Evolutionary conservation across 2,113 vertebrate genomes (phyloP).

Genomic region (Calypte anna): DNA sequence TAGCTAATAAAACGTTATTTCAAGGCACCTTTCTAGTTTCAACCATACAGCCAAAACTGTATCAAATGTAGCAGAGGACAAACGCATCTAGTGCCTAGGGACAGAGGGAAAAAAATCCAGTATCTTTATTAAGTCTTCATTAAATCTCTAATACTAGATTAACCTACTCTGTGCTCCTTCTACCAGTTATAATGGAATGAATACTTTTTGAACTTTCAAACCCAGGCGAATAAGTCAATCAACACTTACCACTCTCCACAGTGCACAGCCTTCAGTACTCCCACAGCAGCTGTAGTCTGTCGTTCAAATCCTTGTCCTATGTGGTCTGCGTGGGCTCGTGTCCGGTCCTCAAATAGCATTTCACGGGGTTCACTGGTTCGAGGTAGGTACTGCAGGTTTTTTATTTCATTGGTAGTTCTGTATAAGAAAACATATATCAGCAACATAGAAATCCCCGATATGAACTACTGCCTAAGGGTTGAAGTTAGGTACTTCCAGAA

Average conservation of each 20-base stretch:
- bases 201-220: neutral
- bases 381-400: constrained; percentile 99
- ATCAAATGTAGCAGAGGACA: neutral
- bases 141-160: neutral
- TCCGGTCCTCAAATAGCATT: constrained; percentile 96
- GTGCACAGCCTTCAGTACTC: constrained; percentile 93
- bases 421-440: neutral
- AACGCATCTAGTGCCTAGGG: neutral
- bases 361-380: constrained; percentile 95
- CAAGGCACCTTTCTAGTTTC: neutral
- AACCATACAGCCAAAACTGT: neutral
- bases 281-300: constrained; percentile 94
- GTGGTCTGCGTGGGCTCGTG: constrained; percentile 94
- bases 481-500: neutral
- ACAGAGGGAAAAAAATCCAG: accelerated
- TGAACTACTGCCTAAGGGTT: too few species aligned
- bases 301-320: constrained; percentile 97
- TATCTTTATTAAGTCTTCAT: neutral
- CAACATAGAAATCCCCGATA: neutral
- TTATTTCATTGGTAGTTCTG: constrained; percentile 98
- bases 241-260: constrained; percentile 86
- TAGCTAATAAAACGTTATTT: neutral
- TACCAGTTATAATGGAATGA: neutral
- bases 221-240: neutral
- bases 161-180: neutral